These are phyloP conservation scores for Drosophila auraria DNA, from an alignment of 1,140 invertebrate genomes.

Conservation along the genomic window DNA sequence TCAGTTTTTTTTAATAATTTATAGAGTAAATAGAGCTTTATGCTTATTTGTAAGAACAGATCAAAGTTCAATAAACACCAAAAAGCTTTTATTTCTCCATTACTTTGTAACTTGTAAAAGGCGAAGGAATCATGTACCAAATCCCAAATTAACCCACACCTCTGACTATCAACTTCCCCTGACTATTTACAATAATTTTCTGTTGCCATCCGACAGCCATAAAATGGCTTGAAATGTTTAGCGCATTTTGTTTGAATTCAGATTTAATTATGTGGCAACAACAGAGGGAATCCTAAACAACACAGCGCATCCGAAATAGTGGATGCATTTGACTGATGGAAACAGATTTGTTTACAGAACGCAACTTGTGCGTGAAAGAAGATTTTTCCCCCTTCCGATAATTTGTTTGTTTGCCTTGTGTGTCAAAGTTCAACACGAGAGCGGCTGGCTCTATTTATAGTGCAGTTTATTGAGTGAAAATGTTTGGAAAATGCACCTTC, in stretches of 20 bases:
- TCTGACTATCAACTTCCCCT: not conserved
- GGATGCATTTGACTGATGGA: constrained; percentile 48
- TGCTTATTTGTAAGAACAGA: not conserved
- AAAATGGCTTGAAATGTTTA: constrained; percentile 78
- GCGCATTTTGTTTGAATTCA: constrained; percentile 77
- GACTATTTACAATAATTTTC: constrained; percentile 35
- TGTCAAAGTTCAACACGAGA: constrained; percentile 73
- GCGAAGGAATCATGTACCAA: not conserved
- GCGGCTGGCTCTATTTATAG: constrained; percentile 62
- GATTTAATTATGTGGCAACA: constrained; percentile 83
- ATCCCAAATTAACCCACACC: constrained; percentile 1
- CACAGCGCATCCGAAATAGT: constrained; percentile 3
- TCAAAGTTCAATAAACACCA: constrained; percentile 14
- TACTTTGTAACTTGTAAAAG: not conserved
- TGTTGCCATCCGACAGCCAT: constrained; percentile 53
- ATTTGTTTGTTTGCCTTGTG: constrained; percentile 75
- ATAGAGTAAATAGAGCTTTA: not conserved
- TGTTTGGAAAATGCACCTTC: constrained; percentile 41
- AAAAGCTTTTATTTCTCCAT: constrained; percentile 5
- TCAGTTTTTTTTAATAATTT: not conserved
- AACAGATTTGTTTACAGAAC: constrained; percentile 58
- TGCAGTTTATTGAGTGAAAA: constrained; percentile 70
- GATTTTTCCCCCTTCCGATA: constrained; percentile 21
- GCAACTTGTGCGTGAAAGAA: constrained; percentile 37
- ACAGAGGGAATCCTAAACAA: constrained; percentile 40